Conservation (phyloP, 2,888 invertebrate genomes). For the Nomada fucata region DNA sequence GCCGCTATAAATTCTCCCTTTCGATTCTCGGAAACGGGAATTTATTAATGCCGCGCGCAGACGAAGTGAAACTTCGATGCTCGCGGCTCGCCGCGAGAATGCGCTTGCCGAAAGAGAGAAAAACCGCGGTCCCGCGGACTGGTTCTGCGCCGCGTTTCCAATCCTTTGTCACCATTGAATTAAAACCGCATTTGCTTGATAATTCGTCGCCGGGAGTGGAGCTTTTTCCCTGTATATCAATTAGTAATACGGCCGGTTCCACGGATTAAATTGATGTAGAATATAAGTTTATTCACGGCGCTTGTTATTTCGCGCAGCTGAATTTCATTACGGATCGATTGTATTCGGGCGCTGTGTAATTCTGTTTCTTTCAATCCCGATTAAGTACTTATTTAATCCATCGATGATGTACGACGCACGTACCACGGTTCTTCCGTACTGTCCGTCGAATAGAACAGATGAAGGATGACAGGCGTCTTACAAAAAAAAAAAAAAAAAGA, state of each 20-base stretch:
- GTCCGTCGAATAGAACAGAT: too few relatives aligned
- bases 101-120: background rate
- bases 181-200: conserved; percentile 10
- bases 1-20: conserved; percentile 50
- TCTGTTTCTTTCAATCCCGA: background rate
- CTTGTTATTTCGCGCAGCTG: too few relatives aligned
- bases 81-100: conserved; percentile 12
- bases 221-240: background rate
- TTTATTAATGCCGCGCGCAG: conserved; percentile 42
- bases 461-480: too few relatives aligned
- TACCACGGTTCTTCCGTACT: too few relatives aligned
- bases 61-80: conserved; percentile 20
- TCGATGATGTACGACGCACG: too few relatives aligned
- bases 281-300: too few relatives aligned
- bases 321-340: background rate
- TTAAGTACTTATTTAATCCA: background rate
- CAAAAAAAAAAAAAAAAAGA: too few relatives aligned
- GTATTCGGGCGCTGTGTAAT: background rate
- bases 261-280: too few relatives aligned
- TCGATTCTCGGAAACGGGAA: conserved; percentile 48
- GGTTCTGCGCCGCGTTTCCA: conserved; percentile 12
- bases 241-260: background rate
- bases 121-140: conserved; percentile 17
- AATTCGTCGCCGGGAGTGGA: background rate
- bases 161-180: conserved; percentile 7